A percentile compares a stretch with the other conserved stretches of the same genome.
Conservation (phyloP, 2,113 vertebrate species). For the Engraulis encrasicolus region DNA sequence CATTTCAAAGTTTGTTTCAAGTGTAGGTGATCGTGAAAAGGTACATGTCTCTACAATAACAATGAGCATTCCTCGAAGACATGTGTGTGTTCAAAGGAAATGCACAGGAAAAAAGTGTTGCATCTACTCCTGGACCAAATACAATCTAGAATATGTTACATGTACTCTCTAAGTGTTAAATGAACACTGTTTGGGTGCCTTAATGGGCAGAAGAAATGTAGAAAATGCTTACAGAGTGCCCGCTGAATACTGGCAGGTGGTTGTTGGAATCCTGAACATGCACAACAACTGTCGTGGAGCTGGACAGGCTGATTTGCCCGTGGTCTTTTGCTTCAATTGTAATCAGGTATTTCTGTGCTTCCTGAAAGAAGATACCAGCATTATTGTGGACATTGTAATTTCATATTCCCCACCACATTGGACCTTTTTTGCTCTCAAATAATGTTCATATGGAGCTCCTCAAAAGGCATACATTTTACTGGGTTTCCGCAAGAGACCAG, state of each 20-base stretch:
- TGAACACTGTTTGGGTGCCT: too few species aligned
- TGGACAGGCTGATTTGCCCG: constrained; percentile 57
- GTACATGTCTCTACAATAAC: too few species aligned
- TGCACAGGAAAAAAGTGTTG: too few species aligned
- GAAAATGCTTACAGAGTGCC: constrained; percentile 51
- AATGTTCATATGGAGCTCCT: not conserved
- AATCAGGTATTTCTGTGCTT: constrained; percentile 46
- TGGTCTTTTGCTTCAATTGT: constrained; percentile 61
- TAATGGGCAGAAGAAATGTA: not conserved
- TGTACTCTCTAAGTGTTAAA: too few species aligned
- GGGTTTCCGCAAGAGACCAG: not conserved
- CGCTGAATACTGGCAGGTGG: constrained; percentile 52
- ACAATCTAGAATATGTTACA: too few species aligned
- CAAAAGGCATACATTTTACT: not conserved
- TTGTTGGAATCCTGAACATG: constrained; percentile 59
- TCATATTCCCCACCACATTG: not conserved
- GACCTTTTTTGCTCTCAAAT: not conserved
- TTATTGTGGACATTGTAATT: not conserved
- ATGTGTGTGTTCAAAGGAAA: too few species aligned
- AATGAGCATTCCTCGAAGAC: too few species aligned
- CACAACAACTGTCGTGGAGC: constrained; percentile 59
- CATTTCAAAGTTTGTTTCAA: too few species aligned
- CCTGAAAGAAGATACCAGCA: constrained; percentile 40
- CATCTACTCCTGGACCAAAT: too few species aligned
- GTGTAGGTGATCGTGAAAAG: too few species aligned